These are phyloP conservation scores for Anhinga anhinga DNA, from an alignment of 2,113 vertebrate species.

Conservation along the genomic window DNA sequence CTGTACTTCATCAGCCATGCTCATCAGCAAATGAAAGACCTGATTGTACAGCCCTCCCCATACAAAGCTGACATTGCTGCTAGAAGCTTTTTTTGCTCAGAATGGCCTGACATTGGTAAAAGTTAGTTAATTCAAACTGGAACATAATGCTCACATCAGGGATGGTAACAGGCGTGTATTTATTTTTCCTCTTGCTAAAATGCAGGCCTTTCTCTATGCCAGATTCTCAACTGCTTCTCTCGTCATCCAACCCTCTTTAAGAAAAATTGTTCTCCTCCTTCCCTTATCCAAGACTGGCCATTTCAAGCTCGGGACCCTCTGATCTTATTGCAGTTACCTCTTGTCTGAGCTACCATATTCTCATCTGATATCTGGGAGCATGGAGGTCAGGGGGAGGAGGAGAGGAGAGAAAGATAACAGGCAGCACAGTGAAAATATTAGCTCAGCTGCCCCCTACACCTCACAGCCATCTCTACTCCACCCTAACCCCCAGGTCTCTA, in stretches of 20 bases:
- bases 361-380: neutral
- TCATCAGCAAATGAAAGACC: slow-evolving; percentile 51
- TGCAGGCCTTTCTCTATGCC: neutral
- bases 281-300: neutral
- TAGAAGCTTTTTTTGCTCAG: neutral
- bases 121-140: neutral
- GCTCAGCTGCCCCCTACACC: slow-evolving; percentile 46
- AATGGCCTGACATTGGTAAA: neutral
- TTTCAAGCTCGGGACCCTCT: slow-evolving; percentile 17
- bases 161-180: neutral
- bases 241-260: neutral
- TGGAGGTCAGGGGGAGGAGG: neutral
- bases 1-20: neutral
- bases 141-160: neutral
- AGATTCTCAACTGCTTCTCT: neutral
- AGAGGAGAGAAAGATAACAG: neutral
- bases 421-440: slow-evolving; percentile 28
- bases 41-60: neutral
- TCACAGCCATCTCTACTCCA: neutral
- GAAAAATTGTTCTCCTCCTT: neutral
- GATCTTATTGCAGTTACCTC: neutral
- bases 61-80: neutral
- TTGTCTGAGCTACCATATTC: slow-evolving; percentile 6
- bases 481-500: neutral
- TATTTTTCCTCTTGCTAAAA: neutral